Conservation (phyloP, 1,140 invertebrate species). For the Diachasma alloeum region DNA sequence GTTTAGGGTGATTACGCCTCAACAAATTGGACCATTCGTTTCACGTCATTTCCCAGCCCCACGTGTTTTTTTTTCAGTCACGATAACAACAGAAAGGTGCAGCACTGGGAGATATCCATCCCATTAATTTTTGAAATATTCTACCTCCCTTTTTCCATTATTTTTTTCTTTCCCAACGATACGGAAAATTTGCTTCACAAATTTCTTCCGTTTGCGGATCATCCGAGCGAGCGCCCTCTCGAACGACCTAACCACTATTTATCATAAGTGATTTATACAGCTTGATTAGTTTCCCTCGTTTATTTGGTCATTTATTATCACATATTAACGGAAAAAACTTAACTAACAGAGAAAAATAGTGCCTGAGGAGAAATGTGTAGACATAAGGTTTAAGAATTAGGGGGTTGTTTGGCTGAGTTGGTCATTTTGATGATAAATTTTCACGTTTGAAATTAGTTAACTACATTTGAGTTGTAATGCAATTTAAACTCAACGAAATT, state of each 20-base stretch:
- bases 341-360: conserved; percentile 9
- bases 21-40: not conserved
- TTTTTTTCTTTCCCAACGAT: not conserved
- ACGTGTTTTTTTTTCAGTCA: not conserved
- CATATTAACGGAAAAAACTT: conserved; percentile 2
- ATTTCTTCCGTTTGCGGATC: conserved; percentile 9
- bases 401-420: not conserved
- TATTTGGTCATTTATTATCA: not conserved
- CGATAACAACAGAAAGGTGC: not conserved
- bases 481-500: too few species aligned
- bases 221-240: conserved; percentile 18
- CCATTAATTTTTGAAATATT: not conserved
- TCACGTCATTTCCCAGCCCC: not conserved
- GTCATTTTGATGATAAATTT: not conserved
- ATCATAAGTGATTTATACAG: conserved; percentile 4
- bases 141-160: not conserved
- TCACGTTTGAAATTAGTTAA: too few species aligned
- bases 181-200: not conserved
- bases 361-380: not conserved
- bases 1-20: not conserved
- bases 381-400: not conserved
- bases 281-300: conserved; percentile 13
- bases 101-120: not conserved
- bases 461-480: too few species aligned
- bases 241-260: conserved; percentile 18